A percentile compares a stretch with the other conserved stretches of the same genome.
Conservation (phyloP, 2,113 vertebrate species). For the human (Homo sapiens) region DNA sequence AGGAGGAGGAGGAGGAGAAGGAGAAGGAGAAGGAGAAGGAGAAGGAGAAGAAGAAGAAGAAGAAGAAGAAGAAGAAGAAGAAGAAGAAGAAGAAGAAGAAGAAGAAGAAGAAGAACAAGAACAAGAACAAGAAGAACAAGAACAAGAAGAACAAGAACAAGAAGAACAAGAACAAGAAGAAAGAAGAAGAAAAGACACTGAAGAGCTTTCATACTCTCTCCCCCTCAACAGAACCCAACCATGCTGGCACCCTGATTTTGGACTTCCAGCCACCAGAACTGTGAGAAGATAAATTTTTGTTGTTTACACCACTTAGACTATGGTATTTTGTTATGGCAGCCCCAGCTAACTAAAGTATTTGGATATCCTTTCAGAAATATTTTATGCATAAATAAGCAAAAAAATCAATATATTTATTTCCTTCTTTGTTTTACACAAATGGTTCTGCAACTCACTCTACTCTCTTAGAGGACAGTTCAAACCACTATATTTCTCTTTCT, state of each 20-base stretch:
- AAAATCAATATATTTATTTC: neutral
- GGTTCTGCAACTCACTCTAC: neutral
- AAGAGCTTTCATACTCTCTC: too few species aligned
- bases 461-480: neutral
- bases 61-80: accelerated
- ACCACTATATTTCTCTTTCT: neutral
- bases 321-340: neutral
- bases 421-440: neutral
- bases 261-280: neutral
- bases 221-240: neutral
- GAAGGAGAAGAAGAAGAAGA: too few species aligned
- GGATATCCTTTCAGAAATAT: neutral
- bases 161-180: too few species aligned
- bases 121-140: too few species aligned
- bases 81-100: accelerated
- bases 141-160: accelerated
- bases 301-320: neutral
- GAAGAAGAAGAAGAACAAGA: accelerated
- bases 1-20: too few species aligned
- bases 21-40: too few species aligned
- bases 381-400: too few species aligned
- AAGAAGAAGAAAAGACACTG: too few species aligned
- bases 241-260: neutral
- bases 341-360: neutral
- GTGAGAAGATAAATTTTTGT: neutral